Evolutionary conservation across 2,113 vertebrate genomes (phyloP).

Genomic region (Epinephelus fuscoguttatus): DNA sequence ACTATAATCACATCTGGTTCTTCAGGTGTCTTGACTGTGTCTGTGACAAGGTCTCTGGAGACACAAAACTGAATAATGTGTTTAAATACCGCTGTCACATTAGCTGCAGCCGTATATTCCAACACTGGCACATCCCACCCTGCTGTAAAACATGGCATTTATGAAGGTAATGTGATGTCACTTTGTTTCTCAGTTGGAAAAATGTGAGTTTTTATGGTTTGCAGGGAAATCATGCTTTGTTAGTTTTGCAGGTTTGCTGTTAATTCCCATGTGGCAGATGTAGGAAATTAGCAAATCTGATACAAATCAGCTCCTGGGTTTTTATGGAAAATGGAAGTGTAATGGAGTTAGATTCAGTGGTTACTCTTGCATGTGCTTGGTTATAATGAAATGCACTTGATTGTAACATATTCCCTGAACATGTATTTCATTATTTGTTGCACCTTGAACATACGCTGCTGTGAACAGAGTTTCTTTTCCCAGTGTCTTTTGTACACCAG

Average conservation of each 20-base stretch:
- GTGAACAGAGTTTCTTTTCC: slow-evolving; percentile 5
- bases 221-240: slow-evolving; percentile 10
- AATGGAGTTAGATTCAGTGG: slow-evolving; percentile 48
- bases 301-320: slow-evolving; percentile 37
- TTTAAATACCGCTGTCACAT: slow-evolving; percentile 34
- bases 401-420: slow-evolving; percentile 39
- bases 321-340: slow-evolving; percentile 27
- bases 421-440: slow-evolving; percentile 48
- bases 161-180: slow-evolving; percentile 28
- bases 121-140: not conserved
- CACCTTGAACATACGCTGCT: slow-evolving; percentile 34
- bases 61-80: slow-evolving; percentile 16
- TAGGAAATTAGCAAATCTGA: slow-evolving; percentile 48
- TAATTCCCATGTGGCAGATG: slow-evolving; percentile 22
- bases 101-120: slow-evolving; percentile 13
- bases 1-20: slow-evolving; percentile 54
- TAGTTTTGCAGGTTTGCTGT: slow-evolving; percentile 22
- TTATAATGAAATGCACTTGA: slow-evolving; percentile 42
- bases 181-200: slow-evolving; percentile 28
- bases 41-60: slow-evolving; percentile 3
- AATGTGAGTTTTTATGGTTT: slow-evolving; percentile 16
- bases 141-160: slow-evolving; percentile 31
- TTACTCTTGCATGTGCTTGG: slow-evolving; percentile 41
- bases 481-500: not conserved
- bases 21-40: slow-evolving; percentile 27